Base-by-base conservation (phyloP, 2,888 invertebrate genomes). In the Brenthis daphne region DNA sequence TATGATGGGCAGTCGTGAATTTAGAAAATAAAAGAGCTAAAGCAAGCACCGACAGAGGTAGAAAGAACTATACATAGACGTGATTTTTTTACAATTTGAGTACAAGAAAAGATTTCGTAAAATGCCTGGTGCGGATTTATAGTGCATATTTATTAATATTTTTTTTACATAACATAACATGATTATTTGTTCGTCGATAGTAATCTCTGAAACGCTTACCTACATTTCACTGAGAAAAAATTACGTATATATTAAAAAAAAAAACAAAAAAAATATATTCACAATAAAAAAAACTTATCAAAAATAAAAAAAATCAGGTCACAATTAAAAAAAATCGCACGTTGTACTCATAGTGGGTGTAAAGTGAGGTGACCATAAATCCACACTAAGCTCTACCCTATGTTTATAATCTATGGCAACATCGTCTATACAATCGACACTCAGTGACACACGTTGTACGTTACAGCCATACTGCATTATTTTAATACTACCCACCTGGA, bases 1-100 rank as follows among this genome's bases (percentile, higher is more conserved):
- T 48, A 29, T 56, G 20, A 64, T 50, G 54, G 54, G 72, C 65
- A 67, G 64, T 64, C 56, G 43, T 60, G 54, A 65, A 65, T 65
- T 65, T 68, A 43, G 53, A 70, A 73, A 65, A 69, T 63, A 70
- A 79, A 68, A 69, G 67, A 64, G 79, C 80, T 85, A 84, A 83
- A 88, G 78, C 83, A 90, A 89, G 90, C 90, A 90, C 90, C 90
- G 85, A 80, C 80, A 85, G 90, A 90, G 90, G 90, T 90, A 90
- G 89, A 86, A 83, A 79, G 76, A 79, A 78, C 76, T 79, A 76
- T 76, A 77, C 75, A 61, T 65, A 54, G 48, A 63, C 48, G 47
- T 58, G 50, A 68, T 63, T 58, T 16, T 66, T 65, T 64, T 67
- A 70, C 63, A 72, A 63, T 67, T 72, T 67, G 63, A 67, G 68